These are phyloP conservation scores for Papilio demoleus DNA, from an alignment of 2,888 invertebrate species.

Conservation along the genomic window DNA sequence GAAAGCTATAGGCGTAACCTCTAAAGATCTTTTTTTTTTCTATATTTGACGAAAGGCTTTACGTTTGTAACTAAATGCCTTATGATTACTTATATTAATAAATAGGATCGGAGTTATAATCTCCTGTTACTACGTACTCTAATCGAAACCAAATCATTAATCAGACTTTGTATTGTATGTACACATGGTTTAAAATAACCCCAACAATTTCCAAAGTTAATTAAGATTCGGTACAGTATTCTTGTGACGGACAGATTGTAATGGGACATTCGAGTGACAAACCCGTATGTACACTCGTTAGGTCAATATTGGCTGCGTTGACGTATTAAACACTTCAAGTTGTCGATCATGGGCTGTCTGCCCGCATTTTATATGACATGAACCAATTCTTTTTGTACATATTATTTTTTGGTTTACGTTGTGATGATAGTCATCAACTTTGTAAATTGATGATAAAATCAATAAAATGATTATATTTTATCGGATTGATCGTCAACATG, in stretches of 20 bases:
- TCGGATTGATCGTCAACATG: no score
- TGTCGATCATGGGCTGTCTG: slow-evolving; percentile 50
- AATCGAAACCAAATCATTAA: slow-evolving; percentile 6
- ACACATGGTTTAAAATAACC: not conserved
- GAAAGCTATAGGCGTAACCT: no score
- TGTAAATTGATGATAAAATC: no score
- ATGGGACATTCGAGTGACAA: slow-evolving; percentile 47
- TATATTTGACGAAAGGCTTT: no score
- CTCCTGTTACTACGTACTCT: not conserved
- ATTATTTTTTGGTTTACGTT: not conserved
- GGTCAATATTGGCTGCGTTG: slow-evolving; percentile 58
- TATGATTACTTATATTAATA: no score
- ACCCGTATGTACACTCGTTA: slow-evolving; percentile 62
- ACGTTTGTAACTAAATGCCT: no score
- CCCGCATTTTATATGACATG: slow-evolving; percentile 49
- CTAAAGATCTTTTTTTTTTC: no score
- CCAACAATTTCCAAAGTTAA: slow-evolving; percentile 13
- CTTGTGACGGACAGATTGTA: slow-evolving; percentile 37
- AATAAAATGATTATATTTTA: no score
- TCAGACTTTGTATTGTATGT: not conserved
- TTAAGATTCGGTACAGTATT: slow-evolving; percentile 30
- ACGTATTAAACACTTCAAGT: slow-evolving; percentile 46
- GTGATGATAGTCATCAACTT: no score
- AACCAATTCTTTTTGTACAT: not conserved
- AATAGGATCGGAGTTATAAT: no score